Percentiles rank a stretch among this genome's conserved stretches.
Conservation (phyloP, 2,888 invertebrate species). For the Uloborus plumipes region DNA sequence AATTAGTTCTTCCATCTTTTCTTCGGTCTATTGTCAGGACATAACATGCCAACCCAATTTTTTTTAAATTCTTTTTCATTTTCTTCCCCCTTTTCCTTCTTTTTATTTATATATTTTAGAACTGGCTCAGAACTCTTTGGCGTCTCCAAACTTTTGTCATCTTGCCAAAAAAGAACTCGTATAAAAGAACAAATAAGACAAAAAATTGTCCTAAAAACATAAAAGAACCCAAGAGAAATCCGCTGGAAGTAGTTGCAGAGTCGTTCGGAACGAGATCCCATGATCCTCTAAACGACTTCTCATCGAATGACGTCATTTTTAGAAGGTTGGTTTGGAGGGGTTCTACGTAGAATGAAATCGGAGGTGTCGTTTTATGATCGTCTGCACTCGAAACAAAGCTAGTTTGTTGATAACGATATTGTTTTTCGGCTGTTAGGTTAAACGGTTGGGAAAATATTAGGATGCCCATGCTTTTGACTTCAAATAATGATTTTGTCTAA, state of each 20-base stretch:
- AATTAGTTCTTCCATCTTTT: slow-evolving; percentile 26
- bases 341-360: slow-evolving; percentile 7
- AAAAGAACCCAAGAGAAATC: slow-evolving; percentile 36
- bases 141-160: slow-evolving; percentile 62
- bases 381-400: slow-evolving; percentile 7
- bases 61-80: slow-evolving; percentile 9
- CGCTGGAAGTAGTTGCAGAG: slow-evolving; percentile 41
- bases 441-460: too few species aligned
- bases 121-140: slow-evolving; percentile 42
- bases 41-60: slow-evolving; percentile 26
- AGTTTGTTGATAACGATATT: slow-evolving; percentile 21
- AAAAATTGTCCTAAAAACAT: slow-evolving; percentile 10
- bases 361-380: slow-evolving; percentile 21
- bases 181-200: slow-evolving; percentile 41
- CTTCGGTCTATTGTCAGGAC: slow-evolving; percentile 49
- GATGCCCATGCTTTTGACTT: too few species aligned
- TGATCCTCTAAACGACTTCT: slow-evolving; percentile 46
- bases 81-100: slow-evolving; percentile 21
- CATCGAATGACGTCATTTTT: slow-evolving; percentile 49
- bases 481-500: too few species aligned
- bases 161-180: slow-evolving; percentile 49
- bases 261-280: slow-evolving; percentile 59
- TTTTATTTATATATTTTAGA: slow-evolving; percentile 20
- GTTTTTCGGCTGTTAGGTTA: background rate
- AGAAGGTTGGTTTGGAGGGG: slow-evolving; percentile 16